A percentile compares a stretch with the other conserved stretches of the same genome.
phyloP scores from a whole-genome alignment of 2,797 vertebrate genomes.

The Pipistrellus kuhlii region DNA sequence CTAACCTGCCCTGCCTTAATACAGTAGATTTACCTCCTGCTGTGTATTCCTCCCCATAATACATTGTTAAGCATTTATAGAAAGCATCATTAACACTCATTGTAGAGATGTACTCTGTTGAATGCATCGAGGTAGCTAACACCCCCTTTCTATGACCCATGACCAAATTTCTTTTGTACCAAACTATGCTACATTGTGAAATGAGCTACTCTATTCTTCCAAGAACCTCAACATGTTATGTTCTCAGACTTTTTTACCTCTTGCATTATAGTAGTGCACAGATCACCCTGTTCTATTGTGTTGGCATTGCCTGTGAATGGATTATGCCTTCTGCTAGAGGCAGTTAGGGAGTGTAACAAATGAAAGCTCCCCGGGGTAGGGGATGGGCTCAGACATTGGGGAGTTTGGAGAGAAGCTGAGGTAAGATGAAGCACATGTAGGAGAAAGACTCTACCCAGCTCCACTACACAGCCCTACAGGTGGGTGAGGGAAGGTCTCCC shows the following conservation, averaged over 20 bases:
- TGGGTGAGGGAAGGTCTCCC: background rate
- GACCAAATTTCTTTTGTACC: background rate
- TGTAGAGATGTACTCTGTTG: background rate
- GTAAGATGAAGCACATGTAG: background rate
- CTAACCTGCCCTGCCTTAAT: background rate
- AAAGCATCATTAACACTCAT: background rate
- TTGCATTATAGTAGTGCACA: background rate
- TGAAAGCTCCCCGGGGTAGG: too few relatives aligned
- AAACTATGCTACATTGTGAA: background rate
- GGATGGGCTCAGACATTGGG: background rate
- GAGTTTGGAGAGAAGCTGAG: background rate
- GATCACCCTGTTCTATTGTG: background rate
- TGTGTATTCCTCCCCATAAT: background rate
- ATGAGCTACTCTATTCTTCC: background rate
- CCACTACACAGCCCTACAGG: rapidly evolving
- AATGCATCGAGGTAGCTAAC: background rate
- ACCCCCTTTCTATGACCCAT: background rate
- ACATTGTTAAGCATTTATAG: background rate
- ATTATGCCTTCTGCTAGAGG: rapidly evolving
- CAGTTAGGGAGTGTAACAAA: background rate
- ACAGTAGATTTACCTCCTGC: background rate
- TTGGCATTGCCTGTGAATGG: background rate
- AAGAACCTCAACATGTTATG: rapidly evolving
- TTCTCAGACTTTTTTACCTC: background rate
- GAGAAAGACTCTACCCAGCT: background rate